Percentiles rank a stretch among this genome's conserved stretches.
phyloP scores from a whole-genome alignment of 2,888 invertebrate genomes.

The Galerucella calmariensis region DNA sequence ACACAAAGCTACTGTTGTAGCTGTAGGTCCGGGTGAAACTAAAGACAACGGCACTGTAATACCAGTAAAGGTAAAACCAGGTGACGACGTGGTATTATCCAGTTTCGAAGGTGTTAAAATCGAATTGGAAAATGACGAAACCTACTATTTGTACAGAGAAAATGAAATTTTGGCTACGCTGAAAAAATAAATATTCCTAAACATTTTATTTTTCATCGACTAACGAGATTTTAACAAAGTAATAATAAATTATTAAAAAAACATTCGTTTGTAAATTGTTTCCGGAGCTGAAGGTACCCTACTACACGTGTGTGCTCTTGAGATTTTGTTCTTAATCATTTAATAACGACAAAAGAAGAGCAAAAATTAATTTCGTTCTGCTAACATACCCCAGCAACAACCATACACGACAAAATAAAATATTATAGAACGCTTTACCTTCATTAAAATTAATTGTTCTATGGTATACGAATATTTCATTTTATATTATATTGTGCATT shows the following conservation, averaged over 20 bases:
- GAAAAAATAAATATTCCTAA: not conserved
- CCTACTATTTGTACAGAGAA: slow-evolving; percentile 92
- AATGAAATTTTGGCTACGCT: slow-evolving; percentile 87
- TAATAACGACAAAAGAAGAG: not conserved
- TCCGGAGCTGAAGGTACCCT: not conserved
- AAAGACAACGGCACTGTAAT: slow-evolving; percentile 71
- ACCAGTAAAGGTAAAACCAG: slow-evolving; percentile 60
- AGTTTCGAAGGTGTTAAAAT: slow-evolving; percentile 98
- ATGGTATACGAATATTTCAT: no score
- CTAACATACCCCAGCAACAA: no score
- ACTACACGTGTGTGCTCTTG: not conserved
- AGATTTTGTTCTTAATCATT: not conserved
- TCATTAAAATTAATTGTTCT: no score
- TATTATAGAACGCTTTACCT: no score
- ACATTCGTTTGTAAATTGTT: not conserved
- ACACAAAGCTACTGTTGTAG: slow-evolving; percentile 53
- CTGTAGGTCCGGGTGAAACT: slow-evolving; percentile 55
- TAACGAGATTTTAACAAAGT: no score
- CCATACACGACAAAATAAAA: no score
- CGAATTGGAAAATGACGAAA: slow-evolving; percentile 83
- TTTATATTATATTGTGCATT: no score
- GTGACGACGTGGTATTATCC: slow-evolving; percentile 92
- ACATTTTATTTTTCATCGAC: no score
- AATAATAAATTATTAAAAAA: not conserved
- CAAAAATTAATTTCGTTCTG: not conserved